Conservation (phyloP, 2,888 invertebrate genomes). For the Aleiodes testaceus region DNA sequence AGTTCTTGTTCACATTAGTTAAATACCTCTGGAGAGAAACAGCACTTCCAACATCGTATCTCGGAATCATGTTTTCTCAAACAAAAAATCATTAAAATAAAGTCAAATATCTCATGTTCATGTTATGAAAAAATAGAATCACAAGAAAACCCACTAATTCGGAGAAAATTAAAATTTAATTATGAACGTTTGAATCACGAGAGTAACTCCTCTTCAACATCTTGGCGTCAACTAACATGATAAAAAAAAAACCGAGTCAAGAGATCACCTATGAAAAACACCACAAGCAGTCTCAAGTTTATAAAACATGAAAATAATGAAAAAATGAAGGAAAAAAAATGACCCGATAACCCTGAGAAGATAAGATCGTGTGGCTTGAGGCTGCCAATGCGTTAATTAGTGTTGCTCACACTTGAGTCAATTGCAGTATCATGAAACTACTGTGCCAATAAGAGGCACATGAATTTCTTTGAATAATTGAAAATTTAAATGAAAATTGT, state of each 20-base stretch:
- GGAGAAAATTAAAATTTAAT: background rate
- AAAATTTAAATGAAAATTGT: background rate
- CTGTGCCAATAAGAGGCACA: background rate
- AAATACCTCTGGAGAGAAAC: slow-evolving; percentile 65
- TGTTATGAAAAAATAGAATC: background rate
- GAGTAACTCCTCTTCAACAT: no score
- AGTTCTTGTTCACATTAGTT: background rate
- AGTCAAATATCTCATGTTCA: background rate
- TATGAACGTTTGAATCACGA: no score
- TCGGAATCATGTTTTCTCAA: slow-evolving; percentile 61
- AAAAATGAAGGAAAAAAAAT: slow-evolving; percentile 32
- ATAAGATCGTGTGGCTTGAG: slow-evolving; percentile 48
- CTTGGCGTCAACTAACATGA: no score
- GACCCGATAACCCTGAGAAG: slow-evolving; percentile 61
- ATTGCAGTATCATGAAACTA: background rate
- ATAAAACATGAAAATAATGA: slow-evolving; percentile 23
- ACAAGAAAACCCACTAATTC: background rate
- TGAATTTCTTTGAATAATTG: background rate
- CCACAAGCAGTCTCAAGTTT: slow-evolving; percentile 3
- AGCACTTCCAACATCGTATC: slow-evolving; percentile 66
- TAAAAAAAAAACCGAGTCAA: background rate
- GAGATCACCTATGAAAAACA: slow-evolving; percentile 13
- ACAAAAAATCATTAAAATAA: background rate
- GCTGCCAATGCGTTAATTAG: slow-evolving; percentile 42
- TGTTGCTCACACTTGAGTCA: slow-evolving; percentile 32